Base-by-base conservation (phyloP, 1,140 invertebrate species). In the Diorhabda elongata region DNA sequence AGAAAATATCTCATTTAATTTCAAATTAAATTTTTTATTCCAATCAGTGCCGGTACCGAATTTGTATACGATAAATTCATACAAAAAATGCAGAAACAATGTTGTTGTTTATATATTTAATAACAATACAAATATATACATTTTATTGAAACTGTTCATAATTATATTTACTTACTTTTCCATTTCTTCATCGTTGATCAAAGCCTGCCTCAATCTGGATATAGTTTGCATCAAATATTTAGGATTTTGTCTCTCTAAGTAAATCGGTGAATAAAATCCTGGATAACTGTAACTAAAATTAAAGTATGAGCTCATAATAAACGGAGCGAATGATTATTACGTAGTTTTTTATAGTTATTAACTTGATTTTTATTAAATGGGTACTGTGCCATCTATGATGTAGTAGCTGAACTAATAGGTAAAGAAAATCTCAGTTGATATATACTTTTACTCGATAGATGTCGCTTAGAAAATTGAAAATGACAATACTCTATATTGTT, bases 111-210 rank as follows among this genome's bases (percentile, higher is more conserved):
- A 26, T 26, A 26, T 26, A 1, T 26, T 26, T 26, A 26, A 26
- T 26, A 26, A 26, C 26, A 26, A 26, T 26, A 26, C 26, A 26
- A 26, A 26, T 26, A 26, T 26, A 26, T 26, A 26, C 26, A 26
- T 26, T 26, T 26, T 26, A 26, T 26, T 26, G 1, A 26, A 26
- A 26, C 26, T 26, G 26, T 26, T 26, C 26, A 26, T 26, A 26
- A 26, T 26, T 26, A 26, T 26, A 26, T 26, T 26, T 26, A 78
- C 77, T 77, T 72, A 78, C 77, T 78, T 78, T 76, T 78, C 77
- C 58, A 78, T 69, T 58, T 78, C 77, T 59, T 78, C 75, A 60
- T 77, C 75, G 7, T 76, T 72, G 69, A 76, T 71, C 11, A 78
- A 68, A 8, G 77, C 77, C 72, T 77, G 74, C 66, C 76, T 71